phyloP scores from a whole-genome alignment of 2,113 vertebrate genomes.

The Cololabis saira region DNA sequence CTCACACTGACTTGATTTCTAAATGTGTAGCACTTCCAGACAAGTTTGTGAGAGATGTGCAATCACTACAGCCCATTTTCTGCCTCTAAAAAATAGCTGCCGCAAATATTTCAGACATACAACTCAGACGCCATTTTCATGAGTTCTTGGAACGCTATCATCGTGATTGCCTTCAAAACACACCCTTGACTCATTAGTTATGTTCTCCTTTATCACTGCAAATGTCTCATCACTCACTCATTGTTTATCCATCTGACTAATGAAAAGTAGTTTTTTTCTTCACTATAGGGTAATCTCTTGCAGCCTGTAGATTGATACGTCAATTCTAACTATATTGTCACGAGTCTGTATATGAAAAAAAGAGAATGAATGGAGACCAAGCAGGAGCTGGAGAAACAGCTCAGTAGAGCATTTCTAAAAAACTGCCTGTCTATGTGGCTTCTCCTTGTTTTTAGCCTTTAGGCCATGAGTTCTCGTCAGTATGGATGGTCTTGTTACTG shows the following conservation, averaged over 20 bases:
- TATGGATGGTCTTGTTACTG: neutral
- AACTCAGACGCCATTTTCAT: conserved; percentile 13
- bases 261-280: conserved; percentile 24
- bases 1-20: conserved; percentile 47
- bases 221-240: conserved; percentile 3
- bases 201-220: conserved; percentile 13
- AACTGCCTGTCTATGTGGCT: neutral
- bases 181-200: conserved; percentile 16
- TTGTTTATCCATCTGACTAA: conserved; percentile 28
- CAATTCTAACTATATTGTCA: conserved; percentile 38
- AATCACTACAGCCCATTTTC: conserved; percentile 14
- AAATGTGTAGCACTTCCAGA: conserved; percentile 37
- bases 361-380: conserved; percentile 10
- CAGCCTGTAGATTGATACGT: conserved; percentile 46
- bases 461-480: conserved; percentile 5
- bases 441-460: conserved; percentile 17
- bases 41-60: conserved; percentile 26
- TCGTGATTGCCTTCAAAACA: conserved; percentile 27
- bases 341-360: conserved; percentile 17
- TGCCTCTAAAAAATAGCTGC: conserved; percentile 17
- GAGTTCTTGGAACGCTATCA: neutral
- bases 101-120: neutral
- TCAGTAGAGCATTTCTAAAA: conserved; percentile 3
- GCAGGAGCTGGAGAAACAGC: conserved; percentile 22
- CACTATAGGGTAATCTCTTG: conserved; percentile 39